Conservation (phyloP, 2,797 vertebrate species). For the Myripristis jacobus region DNA sequence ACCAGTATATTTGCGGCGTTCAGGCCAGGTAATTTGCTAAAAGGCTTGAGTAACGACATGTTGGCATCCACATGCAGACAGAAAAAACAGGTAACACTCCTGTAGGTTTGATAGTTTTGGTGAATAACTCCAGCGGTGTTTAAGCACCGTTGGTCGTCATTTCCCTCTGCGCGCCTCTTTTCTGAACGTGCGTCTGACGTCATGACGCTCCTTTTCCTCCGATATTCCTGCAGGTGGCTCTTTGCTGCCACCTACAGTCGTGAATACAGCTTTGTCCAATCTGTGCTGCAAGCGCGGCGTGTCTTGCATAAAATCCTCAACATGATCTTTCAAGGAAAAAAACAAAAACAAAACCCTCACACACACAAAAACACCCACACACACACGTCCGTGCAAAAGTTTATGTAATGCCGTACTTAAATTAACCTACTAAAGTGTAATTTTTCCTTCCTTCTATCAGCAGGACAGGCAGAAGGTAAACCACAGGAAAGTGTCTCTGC, state of each 20-base stretch:
- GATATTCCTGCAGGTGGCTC: rapidly evolving
- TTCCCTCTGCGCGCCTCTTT: slow-evolving; percentile 62
- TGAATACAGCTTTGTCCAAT: no score
- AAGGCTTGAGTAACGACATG: slow-evolving; percentile 80
- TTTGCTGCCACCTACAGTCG: slow-evolving; percentile 47
- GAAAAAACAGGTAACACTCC: background rate
- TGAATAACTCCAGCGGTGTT: background rate
- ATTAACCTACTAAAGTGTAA: no score
- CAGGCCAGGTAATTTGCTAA: slow-evolving; percentile 75
- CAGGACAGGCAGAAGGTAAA: no score
- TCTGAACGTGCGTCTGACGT: slow-evolving; percentile 67
- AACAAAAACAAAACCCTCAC: no score
- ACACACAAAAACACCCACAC: no score
- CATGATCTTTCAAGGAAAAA: no score
- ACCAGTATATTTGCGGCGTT: slow-evolving; percentile 81
- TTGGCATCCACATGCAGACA: background rate
- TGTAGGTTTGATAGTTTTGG: rapidly evolving
- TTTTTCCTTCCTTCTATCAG: no score
- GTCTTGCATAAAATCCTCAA: background rate
- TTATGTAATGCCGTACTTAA: no score
- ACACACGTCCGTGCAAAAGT: no score
- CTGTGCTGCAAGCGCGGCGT: no score
- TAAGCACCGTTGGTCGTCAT: background rate
- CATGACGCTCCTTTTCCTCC: slow-evolving; percentile 36
- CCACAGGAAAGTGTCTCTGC: no score